Evolutionary conservation across 2,113 vertebrate genomes (phyloP), one percentile per base, ranked within the genome.

Genomic region (Micronycteris hirsuta): DNA sequence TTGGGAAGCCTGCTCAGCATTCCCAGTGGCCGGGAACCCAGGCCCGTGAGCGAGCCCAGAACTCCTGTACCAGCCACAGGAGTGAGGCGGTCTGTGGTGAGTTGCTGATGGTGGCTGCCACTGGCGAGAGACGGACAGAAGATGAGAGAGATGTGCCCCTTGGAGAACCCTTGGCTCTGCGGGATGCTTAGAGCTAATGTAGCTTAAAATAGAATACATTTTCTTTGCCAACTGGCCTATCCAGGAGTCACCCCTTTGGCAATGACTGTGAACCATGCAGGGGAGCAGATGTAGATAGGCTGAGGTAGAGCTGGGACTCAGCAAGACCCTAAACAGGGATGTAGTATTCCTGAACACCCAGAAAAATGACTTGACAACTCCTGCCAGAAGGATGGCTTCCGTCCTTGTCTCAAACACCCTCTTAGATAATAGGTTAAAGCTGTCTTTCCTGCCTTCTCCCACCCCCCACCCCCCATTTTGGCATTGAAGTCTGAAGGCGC

Each of bases 81-180:
- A 65, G 52, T 17, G 45, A 95, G 41, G 41, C 10, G 61, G 47
- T 14, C 36, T 26, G 24, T 11, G 61, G 28, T 36, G 45, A 20
- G 33, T 49, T 26, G 36, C 4, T 1, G 0, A 38, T 22, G 17
- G 15, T 12, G 26, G 61, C 38, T 10, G 2, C 24, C 68, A 10
- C 13, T 33, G 3, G 2, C 4, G 24, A 20, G 28, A 87, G 10
- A 11, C 15, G 13, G 22, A 16, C 14, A 26, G 81, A 33, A 33
- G 22, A 88, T 2, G 12, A 52, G 10, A n/a, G 31, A 28, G 8
- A 22, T 7, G 3, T 0, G 3, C 1, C 2, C 38, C 19, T 2
- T 54, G n/a, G 19, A 82, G 73, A 74, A 65, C 6, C 3, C 15
- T 38, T 49, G 38, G 22, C 20, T 11, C 52, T 83, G 61, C 12